Evolutionary conservation across 2,113 vertebrate species (phyloP).

Genomic region (Semnornis frantzii): DNA sequence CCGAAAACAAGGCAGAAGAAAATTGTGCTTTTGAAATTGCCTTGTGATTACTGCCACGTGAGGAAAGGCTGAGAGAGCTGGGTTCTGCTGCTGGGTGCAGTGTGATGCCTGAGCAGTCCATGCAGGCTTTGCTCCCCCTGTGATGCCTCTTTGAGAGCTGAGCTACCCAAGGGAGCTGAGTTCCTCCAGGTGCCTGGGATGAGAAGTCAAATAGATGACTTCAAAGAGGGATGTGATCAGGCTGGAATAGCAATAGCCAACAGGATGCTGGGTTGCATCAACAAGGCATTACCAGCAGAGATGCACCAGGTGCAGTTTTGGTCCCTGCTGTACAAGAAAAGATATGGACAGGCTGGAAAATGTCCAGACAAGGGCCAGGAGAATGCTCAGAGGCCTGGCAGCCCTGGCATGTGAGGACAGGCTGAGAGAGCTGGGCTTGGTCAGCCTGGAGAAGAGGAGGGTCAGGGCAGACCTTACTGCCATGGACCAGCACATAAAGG

Average conservation of each 20-base stretch:
- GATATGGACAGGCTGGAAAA: too few species aligned
- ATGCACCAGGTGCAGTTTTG: too few species aligned
- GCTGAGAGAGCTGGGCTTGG: too few species aligned
- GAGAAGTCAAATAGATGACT: not conserved
- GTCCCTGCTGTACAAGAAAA: too few species aligned
- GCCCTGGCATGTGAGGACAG: too few species aligned
- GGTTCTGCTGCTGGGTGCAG: not conserved
- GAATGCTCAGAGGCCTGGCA: too few species aligned
- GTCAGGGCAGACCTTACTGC: too few species aligned
- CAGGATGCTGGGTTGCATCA: too few species aligned
- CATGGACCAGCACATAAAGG: too few species aligned
- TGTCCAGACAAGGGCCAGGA: too few species aligned
- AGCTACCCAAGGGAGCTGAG: not conserved
- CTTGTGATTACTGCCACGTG: not conserved
- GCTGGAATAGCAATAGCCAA: not conserved
- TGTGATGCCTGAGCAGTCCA: rapidly evolving
- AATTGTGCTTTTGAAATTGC: not conserved
- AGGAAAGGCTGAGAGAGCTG: not conserved
- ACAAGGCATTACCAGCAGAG: too few species aligned
- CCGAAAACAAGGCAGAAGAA: not conserved
- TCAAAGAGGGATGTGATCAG: not conserved
- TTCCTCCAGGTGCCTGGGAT: not conserved
- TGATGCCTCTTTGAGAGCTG: not conserved
- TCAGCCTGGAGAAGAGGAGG: too few species aligned
- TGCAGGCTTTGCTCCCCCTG: rapidly evolving